Evolutionary conservation across 2,888 invertebrate genomes (phyloP), one percentile per base, ranked within the genome.

Genomic region (Lasius platythorax): DNA sequence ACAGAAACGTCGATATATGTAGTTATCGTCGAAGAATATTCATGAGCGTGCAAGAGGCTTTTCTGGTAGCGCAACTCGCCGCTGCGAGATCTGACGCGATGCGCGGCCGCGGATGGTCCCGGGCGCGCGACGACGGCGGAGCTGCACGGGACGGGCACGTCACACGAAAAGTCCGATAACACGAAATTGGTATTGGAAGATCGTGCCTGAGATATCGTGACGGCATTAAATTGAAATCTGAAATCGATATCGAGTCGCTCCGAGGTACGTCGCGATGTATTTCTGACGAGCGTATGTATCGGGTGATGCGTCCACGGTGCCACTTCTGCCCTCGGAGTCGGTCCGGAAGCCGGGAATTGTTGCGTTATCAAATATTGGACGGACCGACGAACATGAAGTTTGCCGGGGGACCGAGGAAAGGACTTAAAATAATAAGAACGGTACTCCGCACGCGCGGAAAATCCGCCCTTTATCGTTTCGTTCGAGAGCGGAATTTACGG

Each of bases 171-270:
- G 85, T 85, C 89, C 89, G 93, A 93, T 93, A 93, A 92, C 91
- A 83, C 86, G 90, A 88, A 91, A 92, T 91, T 92, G 91, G 88
- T 91, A 92, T 91, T 91, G 90, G 88, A 87, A 91, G 92, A 92
- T 92, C 91, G 90, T 86, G 91, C 86, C 88, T 84, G 88, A 86
- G 93, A 92, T 93, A 93, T 92, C 92, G 85, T 87, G 90, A 89
- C 91, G 90, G 90, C 90, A 93, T 93, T 93, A 93, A 93, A 93
- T 93, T 93, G 93, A 93, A 93, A 93, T 93, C 91, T 89, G 91
- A 93, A 93, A 93, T 93, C 93, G 92, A 93, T 93, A 92, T 89
- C 87, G 87, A 63, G 46, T 40, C 23, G 76, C 76, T 66, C 58
- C 53, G 73, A 73, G 70, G 56, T 56, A 50, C 37, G 72, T 28